phyloP scores from a whole-genome alignment of 2,113 vertebrate genomes.

The Entelurus aequoreus region DNA sequence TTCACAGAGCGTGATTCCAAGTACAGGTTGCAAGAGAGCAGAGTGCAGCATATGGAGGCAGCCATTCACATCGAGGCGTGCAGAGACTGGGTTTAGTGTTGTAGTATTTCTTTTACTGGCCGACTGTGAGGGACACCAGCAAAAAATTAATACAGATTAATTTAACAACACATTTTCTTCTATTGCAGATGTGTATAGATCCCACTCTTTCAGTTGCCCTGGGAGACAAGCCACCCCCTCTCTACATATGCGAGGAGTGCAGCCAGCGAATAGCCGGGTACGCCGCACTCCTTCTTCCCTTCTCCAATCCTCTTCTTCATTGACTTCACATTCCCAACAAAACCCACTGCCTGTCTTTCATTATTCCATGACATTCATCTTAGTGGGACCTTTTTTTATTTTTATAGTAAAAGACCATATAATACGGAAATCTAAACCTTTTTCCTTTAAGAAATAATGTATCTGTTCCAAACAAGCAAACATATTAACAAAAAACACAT shows the following conservation, averaged over 20 bases:
- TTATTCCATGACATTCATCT: neutral
- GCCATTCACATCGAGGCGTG: slow-evolving; percentile 32
- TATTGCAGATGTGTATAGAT: slow-evolving; percentile 96
- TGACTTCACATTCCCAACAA: slow-evolving; percentile 29
- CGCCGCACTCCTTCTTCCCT: slow-evolving; percentile 22
- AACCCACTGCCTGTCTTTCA: slow-evolving; percentile 20
- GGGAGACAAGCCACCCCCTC: slow-evolving; percentile 96
- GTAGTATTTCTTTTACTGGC: slow-evolving; percentile 1
- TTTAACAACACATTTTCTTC: slow-evolving; percentile 19
- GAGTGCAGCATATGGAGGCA: slow-evolving; percentile 56
- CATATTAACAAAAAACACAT: too few species aligned
- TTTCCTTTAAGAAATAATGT: too few species aligned
- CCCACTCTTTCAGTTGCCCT: slow-evolving; percentile 92
- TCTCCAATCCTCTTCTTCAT: slow-evolving; percentile 10
- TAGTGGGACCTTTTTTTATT: neutral
- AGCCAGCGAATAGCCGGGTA: slow-evolving; percentile 96
- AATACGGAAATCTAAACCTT: too few species aligned
- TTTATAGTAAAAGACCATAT: too few species aligned
- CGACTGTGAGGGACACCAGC: neutral
- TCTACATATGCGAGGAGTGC: slow-evolving; percentile 98
- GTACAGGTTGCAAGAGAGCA: slow-evolving; percentile 36
- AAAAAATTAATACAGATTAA: neutral
- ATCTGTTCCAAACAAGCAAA: too few species aligned
- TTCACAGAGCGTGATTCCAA: slow-evolving; percentile 58
- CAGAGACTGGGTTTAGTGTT: slow-evolving; percentile 22